Evolutionary conservation across 2,113 vertebrate genomes (phyloP), one percentile per base, ranked within the genome.

Genomic region (Speoplatyrhinus poulsoni): DNA sequence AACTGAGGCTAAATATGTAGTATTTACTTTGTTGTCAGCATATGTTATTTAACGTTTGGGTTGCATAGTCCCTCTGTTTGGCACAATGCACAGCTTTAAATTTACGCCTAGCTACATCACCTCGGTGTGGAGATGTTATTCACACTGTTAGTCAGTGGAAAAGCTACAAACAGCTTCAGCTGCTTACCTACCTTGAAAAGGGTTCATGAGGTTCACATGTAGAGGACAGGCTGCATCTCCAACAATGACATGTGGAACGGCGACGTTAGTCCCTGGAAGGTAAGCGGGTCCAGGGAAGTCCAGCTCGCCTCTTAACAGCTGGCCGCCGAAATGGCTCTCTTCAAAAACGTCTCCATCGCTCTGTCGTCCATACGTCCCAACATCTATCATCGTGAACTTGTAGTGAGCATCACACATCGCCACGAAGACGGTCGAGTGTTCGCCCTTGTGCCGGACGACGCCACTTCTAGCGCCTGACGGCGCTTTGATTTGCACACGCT

Each of bases 141-240:
- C 49, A 13, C 13, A 12, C 49, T 50, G 49, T 50, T 13, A 4
- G 26, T 26, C 26, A 50, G 13, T 50, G 13, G 9, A 9, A 12
- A 50, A 12, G 49, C 49, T 12, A 50, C 13, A 12, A 50, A 4
- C 13, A 19, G 17, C 12, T 59, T 26, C 12, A 33, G 57, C 15
- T 46, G 26, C 26, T 64, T 19, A 7, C 16, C 1, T 64, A 56
- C 52, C 60, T 56, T 49, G 46, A 26, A 16, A 63, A 10, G 36
- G 53, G 9, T 11, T 3, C 60, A 67, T 55, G 11, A 62, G 7
- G 41, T 71, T 63, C 10, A 11, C 52, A 49, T 62, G 60, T 10
- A 55, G 53, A n/a, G 63, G 56, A 32, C 67, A 72, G n/a, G 70
- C 63, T 7, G 61, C 46, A 58, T 66, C 63, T 17, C 54, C 55